Evolutionary conservation across 2,888 invertebrate genomes (phyloP), one percentile per base, ranked within the genome.

Genomic region (Melanostoma scalare): DNA sequence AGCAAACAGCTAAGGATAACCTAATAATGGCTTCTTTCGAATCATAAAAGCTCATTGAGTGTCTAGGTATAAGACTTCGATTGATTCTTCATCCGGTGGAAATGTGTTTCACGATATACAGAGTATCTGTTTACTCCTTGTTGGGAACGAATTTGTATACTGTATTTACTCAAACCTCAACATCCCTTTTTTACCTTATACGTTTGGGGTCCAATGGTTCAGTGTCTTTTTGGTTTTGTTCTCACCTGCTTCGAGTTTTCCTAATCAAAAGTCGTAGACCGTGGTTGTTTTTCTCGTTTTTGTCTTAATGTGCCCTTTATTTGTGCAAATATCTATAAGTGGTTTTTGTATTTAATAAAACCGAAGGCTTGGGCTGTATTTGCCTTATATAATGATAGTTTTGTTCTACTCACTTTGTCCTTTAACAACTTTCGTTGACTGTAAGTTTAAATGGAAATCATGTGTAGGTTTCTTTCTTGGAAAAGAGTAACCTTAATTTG

Each of bases 11-110:
- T 20, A 50, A 48, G 44, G 50, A 44, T 6, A 44, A 38, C 20
- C 5, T 35, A 20, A 20, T 20, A 20, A 20, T 20, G 58, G 8
- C 36, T 9, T 6, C 30, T 53, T 33, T n/a, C 50, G 36, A 50
- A 20, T 58, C 50, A 53, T 80, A 61, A 74, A 79, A 53, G 61
- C 68, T 80, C 71, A 69, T 80, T 75, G 69, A 65, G 63, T 75
- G 75, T 65, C 52, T 75, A 68, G 65, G 74, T 33, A 63, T 35
- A 36, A 46, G 52, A 20, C 60, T 65, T 55, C 65, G 6, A 81
- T 81, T 81, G 80, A 76, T 81, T 81, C 76, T 36, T 52, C 53
- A 80, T 71, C 60, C 71, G 40, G 46, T 20, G 9, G 69, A 61
- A 74, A 58, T 71, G 65, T 44, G 50, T 71, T 58, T 48, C 50